A percentile compares a stretch with the other conserved stretches of the same genome.
Conservation (phyloP, 1,140 invertebrate species). For the Pseudomyrmex cubaensis region DNA sequence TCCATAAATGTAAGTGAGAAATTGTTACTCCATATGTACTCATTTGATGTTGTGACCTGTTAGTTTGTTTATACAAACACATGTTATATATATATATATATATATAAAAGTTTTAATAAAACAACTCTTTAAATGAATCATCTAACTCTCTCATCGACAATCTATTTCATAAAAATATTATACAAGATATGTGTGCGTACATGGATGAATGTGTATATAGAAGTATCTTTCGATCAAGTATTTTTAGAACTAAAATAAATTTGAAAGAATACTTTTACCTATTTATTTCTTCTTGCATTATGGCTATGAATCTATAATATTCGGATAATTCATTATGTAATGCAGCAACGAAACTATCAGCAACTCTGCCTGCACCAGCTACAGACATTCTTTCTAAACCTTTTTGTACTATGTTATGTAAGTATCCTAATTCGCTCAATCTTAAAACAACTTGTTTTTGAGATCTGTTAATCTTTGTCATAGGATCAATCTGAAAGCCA, state of each 20-base stretch:
- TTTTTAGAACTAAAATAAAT: no score
- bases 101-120: background rate
- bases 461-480: slow-evolving; percentile 82
- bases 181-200: no score
- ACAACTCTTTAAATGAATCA: no score
- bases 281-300: slow-evolving; percentile 90
- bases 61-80: background rate
- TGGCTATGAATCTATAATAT: slow-evolving; percentile 94
- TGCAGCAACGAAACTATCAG: slow-evolving; percentile 94
- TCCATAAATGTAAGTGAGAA: slow-evolving; percentile 92
- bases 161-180: no score
- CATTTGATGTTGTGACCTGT: slow-evolving; percentile 81
- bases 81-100: no score
- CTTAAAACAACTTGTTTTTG: slow-evolving; percentile 87
- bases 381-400: slow-evolving; percentile 87
- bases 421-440: slow-evolving; percentile 94
- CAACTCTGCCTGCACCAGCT: slow-evolving; percentile 89
- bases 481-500: slow-evolving; percentile 89
- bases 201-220: no score
- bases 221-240: no score
- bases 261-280: slow-evolving; percentile 84
- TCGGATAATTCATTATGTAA: slow-evolving; percentile 93
- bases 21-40: slow-evolving; percentile 88
- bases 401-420: slow-evolving; percentile 92
- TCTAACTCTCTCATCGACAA: no score